Percentiles rank a stretch among this genome's conserved stretches.
These are phyloP conservation scores for Dicerorhinus sumatrensis DNA, from an alignment of 2,113 vertebrate species.

Conservation along the genomic window DNA sequence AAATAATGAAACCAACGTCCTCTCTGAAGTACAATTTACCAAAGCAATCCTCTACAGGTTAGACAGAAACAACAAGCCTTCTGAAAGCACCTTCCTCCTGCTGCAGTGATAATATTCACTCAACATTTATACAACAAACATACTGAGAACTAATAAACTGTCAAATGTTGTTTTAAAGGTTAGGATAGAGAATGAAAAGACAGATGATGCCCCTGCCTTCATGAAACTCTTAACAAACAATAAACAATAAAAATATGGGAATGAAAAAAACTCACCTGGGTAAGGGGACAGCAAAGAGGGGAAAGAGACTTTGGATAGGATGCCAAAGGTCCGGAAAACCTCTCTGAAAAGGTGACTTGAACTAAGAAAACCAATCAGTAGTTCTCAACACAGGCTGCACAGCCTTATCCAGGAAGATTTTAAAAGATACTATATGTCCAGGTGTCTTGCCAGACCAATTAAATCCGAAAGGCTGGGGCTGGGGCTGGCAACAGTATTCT, in stretches of 20 bases:
- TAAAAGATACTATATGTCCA: background rate
- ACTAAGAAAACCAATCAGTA: background rate
- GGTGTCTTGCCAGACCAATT: background rate
- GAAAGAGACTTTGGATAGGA: background rate
- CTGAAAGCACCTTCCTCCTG: background rate
- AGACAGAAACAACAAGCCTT: background rate
- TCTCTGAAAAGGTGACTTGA: background rate
- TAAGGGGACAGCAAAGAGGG: background rate
- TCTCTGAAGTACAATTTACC: background rate
- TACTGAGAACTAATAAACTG: background rate
- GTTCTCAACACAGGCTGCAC: background rate
- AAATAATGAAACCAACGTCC: background rate
- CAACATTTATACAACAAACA: background rate
- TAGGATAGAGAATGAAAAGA: background rate
- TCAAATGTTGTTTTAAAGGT: background rate
- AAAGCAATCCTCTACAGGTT: background rate
- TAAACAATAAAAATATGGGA: background rate
- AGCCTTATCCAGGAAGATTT: background rate
- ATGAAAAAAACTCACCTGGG: background rate
- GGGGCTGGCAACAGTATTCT: background rate
- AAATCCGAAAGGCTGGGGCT: background rate
- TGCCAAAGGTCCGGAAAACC: background rate
- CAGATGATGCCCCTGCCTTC: background rate
- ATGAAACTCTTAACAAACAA: background rate
- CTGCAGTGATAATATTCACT: background rate